Evolutionary conservation across 2,888 invertebrate species (phyloP).

Genomic region (Nebria brevicollis): DNA sequence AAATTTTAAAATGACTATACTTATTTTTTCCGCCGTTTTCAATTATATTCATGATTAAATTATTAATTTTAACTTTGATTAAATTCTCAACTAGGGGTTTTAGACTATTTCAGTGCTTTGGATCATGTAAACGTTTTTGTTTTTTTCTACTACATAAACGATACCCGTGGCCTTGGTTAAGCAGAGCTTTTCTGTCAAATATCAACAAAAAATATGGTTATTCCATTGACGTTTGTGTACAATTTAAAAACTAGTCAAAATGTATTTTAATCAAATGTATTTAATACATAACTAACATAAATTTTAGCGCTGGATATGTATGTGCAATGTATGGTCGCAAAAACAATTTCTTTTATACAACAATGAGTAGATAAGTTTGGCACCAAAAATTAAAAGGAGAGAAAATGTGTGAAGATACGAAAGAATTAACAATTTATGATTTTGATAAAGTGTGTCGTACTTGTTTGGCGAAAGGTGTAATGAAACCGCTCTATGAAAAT

Average conservation of each 20-base stretch:
- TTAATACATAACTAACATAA: background rate
- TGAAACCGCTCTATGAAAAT: constrained; percentile 36
- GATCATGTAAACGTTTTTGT: too few species aligned
- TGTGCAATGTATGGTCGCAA: background rate
- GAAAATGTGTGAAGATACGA: constrained; percentile 6
- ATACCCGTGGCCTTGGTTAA: background rate
- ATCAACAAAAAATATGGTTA: constrained; percentile 16
- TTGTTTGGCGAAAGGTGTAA: constrained; percentile 32
- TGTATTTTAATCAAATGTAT: background rate
- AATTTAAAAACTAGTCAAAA: background rate
- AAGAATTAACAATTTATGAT: constrained; percentile 32
- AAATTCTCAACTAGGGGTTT: too few species aligned
- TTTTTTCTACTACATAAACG: too few species aligned
- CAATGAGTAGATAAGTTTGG: background rate
- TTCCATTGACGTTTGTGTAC: background rate
- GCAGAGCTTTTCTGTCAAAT: constrained; percentile 12
- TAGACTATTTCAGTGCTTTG: too few species aligned
- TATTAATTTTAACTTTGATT: too few species aligned
- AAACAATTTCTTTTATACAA: background rate
- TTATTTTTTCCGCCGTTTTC: too few species aligned
- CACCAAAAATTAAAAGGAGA: background rate
- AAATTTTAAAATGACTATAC: background rate
- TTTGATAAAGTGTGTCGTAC: constrained; percentile 40
- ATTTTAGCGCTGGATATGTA: background rate
- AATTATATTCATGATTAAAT: too few species aligned